phyloP scores from a whole-genome alignment of 2,888 invertebrate genomes.

The Cyrtodaria siliqua region DNA sequence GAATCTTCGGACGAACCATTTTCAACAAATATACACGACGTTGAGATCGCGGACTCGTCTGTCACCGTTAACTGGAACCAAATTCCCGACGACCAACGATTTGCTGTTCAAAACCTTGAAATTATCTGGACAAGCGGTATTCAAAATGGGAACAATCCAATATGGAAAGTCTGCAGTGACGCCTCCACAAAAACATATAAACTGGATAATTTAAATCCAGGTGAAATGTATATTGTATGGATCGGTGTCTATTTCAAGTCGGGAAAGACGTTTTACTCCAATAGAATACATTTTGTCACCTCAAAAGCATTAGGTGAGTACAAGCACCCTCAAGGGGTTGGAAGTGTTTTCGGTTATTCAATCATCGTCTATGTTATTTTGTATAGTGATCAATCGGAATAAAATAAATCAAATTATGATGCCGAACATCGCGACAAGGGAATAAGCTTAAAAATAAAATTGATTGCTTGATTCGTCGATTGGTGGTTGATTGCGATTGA shows the following conservation, averaged over 20 bases:
- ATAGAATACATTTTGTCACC: slow-evolving; percentile 54
- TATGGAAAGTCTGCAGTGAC: slow-evolving; percentile 32
- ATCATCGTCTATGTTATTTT: no score
- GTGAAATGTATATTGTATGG: slow-evolving; percentile 47
- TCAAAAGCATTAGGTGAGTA: slow-evolving; percentile 22
- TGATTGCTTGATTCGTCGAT: no score
- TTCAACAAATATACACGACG: slow-evolving; percentile 17
- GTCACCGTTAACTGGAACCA: slow-evolving; percentile 35
- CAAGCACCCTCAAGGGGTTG: no score
- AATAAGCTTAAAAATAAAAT: no score
- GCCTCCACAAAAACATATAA: slow-evolving; percentile 12
- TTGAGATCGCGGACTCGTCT: slow-evolving; percentile 25
- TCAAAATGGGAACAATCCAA: background rate
- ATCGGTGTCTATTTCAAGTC: slow-evolving; percentile 27
- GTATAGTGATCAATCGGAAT: no score
- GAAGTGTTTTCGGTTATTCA: no score
- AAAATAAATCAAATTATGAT: no score
- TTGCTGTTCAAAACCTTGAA: slow-evolving; percentile 29
- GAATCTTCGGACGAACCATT: slow-evolving; percentile 28
- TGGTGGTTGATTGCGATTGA: no score
- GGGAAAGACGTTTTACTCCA: slow-evolving; percentile 39
- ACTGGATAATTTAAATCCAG: slow-evolving; percentile 30
- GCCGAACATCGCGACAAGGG: no score
- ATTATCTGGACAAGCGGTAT: slow-evolving; percentile 33
- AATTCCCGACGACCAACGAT: background rate